Conservation (phyloP, 1,140 invertebrate genomes). For the Leptopilina boulardi region DNA sequence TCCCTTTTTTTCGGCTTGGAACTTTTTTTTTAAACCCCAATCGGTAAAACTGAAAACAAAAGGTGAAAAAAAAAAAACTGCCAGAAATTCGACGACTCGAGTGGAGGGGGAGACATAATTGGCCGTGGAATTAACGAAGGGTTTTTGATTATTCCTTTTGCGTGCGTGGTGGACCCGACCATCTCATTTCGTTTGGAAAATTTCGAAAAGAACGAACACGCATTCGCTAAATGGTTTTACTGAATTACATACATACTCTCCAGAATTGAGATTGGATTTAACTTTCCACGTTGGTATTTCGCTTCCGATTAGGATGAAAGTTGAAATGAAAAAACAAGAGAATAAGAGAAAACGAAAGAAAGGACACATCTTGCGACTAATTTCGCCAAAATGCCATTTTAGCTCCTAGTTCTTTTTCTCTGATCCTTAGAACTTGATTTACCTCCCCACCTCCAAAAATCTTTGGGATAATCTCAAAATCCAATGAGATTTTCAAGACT, state of each 20-base stretch:
- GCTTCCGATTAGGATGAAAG: neutral
- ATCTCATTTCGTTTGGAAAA: constrained; percentile 46
- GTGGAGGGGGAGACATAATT: constrained; percentile 62
- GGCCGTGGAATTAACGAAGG: constrained; percentile 67
- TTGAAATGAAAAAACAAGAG: neutral
- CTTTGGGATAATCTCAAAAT: neutral
- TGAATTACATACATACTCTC: constrained; percentile 60
- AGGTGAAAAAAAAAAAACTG: constrained; percentile 40
- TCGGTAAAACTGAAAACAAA: constrained; percentile 29
- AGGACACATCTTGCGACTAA: constrained; percentile 45
- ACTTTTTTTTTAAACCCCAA: too few relatives aligned
- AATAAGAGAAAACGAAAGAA: neutral
- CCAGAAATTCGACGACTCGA: constrained; percentile 42
- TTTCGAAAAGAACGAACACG: constrained; percentile 64
- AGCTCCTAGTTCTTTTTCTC: neutral
- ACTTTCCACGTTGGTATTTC: constrained; percentile 48
- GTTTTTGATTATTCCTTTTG: constrained; percentile 47
- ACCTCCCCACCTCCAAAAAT: neutral
- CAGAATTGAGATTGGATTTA: constrained; percentile 65
- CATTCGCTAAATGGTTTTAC: constrained; percentile 64
- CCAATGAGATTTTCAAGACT: neutral
- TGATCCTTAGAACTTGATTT: neutral
- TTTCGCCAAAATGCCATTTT: constrained; percentile 55
- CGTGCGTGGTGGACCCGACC: constrained; percentile 56
- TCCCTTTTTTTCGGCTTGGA: too few relatives aligned